A percentile compares a stretch with the other conserved stretches of the same genome.
These are phyloP conservation scores for Pomacea canaliculata DNA, from an alignment of 2,888 invertebrate species.

Conservation along the genomic window DNA sequence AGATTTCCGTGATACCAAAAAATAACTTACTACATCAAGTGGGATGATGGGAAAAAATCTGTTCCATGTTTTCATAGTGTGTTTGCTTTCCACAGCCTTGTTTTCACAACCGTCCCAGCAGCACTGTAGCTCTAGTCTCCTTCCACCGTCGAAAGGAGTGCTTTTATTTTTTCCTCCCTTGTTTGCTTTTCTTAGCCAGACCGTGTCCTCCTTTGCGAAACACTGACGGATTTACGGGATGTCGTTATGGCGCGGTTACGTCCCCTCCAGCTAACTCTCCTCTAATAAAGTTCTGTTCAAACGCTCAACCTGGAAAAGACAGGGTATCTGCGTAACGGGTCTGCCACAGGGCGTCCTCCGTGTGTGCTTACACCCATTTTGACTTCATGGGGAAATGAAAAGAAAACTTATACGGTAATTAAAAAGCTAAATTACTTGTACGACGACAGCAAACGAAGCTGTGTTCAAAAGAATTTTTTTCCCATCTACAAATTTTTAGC, in stretches of 20 bases:
- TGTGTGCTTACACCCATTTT: too few species aligned
- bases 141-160: not conserved
- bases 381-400: too few species aligned
- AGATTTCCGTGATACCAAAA: too few species aligned
- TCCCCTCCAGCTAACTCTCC: slow-evolving; percentile 1
- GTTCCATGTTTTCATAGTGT: not conserved
- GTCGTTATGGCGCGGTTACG: slow-evolving; percentile 6
- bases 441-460: too few species aligned
- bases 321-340: not conserved
- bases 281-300: slow-evolving; percentile 12
- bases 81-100: not conserved
- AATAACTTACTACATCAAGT: too few species aligned
- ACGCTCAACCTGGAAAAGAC: not conserved
- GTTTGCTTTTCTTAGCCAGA: not conserved
- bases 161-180: not conserved
- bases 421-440: too few species aligned
- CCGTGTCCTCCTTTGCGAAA: slow-evolving; percentile 1
- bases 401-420: too few species aligned
- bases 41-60: too few species aligned
- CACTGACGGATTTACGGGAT: slow-evolving; percentile 9
- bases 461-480: too few species aligned
- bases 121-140: not conserved
- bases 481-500: too few species aligned
- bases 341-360: not conserved
- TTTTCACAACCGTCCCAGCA: not conserved